Percentiles rank a stretch among this genome's conserved stretches.
Conservation (phyloP, 2,888 invertebrate genomes). For the Chymomyza fuscimana region DNA sequence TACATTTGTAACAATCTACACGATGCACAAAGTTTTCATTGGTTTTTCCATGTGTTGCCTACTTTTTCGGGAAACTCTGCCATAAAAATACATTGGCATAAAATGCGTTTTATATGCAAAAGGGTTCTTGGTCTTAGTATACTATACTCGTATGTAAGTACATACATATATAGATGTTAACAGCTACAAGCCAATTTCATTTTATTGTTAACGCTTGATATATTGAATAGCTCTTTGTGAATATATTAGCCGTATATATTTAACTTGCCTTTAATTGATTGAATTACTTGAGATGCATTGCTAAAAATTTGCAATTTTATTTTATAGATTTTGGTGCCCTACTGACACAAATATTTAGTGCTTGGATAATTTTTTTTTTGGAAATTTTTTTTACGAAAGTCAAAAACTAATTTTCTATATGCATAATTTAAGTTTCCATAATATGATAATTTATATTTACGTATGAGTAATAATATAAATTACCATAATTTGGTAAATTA, state of each 20-base stretch:
- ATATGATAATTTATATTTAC: no score
- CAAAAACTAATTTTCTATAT: no score
- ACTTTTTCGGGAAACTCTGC: slow-evolving; percentile 36
- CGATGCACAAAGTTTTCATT: slow-evolving; percentile 39
- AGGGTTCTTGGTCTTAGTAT: slow-evolving; percentile 10
- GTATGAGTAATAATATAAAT: no score
- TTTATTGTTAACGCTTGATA: background rate
- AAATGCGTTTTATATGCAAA: slow-evolving; percentile 58
- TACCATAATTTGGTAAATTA: no score
- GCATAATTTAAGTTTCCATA: no score
- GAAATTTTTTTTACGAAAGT: no score
- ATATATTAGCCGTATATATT: background rate
- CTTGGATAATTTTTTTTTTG: no score
- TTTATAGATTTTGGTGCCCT: no score
- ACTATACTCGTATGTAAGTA: no score
- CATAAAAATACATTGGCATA: slow-evolving; percentile 56
- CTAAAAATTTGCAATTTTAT: no score
- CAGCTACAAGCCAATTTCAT: background rate
- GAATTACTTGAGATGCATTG: background rate
- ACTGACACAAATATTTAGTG: no score
- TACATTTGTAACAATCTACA: slow-evolving; percentile 13
- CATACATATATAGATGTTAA: background rate
- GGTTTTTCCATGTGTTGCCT: slow-evolving; percentile 41
- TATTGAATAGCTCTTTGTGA: background rate
- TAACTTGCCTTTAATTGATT: background rate